These are phyloP conservation scores for Sebastes wilsoni DNA, from an alignment of 2,797 vertebrate species.

Conservation along the genomic window DNA sequence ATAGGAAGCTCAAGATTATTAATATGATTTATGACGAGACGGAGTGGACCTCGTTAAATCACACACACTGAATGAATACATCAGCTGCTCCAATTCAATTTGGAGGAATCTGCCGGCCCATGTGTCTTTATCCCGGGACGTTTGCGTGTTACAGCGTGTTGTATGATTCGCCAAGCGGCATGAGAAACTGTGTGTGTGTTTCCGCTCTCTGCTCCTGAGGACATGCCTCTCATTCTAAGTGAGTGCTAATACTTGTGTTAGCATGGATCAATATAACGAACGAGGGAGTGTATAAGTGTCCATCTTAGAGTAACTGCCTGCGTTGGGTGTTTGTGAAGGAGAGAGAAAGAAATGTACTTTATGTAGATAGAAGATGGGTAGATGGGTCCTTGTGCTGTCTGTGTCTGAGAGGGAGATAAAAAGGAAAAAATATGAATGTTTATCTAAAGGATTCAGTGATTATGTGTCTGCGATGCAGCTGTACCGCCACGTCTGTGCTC, in stretches of 20 bases:
- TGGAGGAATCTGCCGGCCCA: constrained; percentile 17
- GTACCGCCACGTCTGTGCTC: constrained; percentile 21
- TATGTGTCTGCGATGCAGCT: constrained; percentile 7
- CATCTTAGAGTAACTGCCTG: constrained; percentile 68
- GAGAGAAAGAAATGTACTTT: constrained; percentile 35
- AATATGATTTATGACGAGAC: constrained; percentile 62
- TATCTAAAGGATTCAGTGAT: constrained; percentile 16
- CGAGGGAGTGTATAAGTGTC: constrained; percentile 77
- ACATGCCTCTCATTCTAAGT: constrained; percentile 77
- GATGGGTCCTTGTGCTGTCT: neutral
- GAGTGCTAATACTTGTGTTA: constrained; percentile 84
- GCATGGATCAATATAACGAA: constrained; percentile 82
- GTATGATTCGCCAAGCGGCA: neutral
- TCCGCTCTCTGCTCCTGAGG: constrained; percentile 37
- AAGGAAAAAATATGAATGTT: constrained; percentile 5
- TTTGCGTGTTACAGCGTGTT: neutral
- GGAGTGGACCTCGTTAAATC: constrained; percentile 66
- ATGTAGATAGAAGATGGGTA: neutral
- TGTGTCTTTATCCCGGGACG: constrained; percentile 15
- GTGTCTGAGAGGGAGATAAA: constrained; percentile 18
- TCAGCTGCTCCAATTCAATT: constrained; percentile 43
- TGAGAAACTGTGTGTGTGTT: neutral
- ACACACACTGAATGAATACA: constrained; percentile 69
- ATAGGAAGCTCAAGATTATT: constrained; percentile 59
- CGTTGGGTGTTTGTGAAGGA: constrained; percentile 48